Base-by-base conservation (phyloP, 2,888 invertebrate genomes). In the Caenorhabditis doughertyi region DNA sequence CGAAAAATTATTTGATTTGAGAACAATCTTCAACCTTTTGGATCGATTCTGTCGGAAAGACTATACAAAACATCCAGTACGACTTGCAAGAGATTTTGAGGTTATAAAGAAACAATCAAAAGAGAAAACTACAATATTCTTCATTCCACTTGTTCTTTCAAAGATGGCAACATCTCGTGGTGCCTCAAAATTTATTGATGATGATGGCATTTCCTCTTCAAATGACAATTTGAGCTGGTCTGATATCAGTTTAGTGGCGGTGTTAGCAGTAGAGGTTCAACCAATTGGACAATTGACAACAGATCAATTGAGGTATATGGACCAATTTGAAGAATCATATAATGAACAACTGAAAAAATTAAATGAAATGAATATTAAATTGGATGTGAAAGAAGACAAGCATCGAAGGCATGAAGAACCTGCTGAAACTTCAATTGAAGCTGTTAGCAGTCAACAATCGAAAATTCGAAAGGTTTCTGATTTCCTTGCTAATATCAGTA, bases 311-410 rank as follows among this genome's bases (percentile, higher is more conserved):
- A 76, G 85, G 70, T 64, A 84, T 56, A 82, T 83, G 64, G 83
- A 84, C 29, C 72, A 67, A 32, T 90, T 90, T 70, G 88, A 89
- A 29, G 85, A 86, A 42, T 79, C 81, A 27, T 85, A 88, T 51
- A 81, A 81, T 23, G 81, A 84, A 9, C 89, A 90, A 72, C 27
- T 89, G 53, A 86, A 86, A 32, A 88, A 88, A 53, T 60, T 90
- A 49, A 87, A 86, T 51, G 89, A 88, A 13, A 83, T 90, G 74
- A 85, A 88, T n/a, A 89, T 90, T 39, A 84, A 87, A 21, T 35
- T 90, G 7, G 86, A 88, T 49, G 68, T 85, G 18, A 82, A 79
- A 51, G 85, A 60, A 3, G 60, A 79, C 42, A 72, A 53, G 16
- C 51, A 60, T 42, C n/a, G 42, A n/a, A 77, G 73, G 29, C 39